phyloP scores from a whole-genome alignment of 2,797 vertebrate species.

The Scolopax bukidnonensis region DNA sequence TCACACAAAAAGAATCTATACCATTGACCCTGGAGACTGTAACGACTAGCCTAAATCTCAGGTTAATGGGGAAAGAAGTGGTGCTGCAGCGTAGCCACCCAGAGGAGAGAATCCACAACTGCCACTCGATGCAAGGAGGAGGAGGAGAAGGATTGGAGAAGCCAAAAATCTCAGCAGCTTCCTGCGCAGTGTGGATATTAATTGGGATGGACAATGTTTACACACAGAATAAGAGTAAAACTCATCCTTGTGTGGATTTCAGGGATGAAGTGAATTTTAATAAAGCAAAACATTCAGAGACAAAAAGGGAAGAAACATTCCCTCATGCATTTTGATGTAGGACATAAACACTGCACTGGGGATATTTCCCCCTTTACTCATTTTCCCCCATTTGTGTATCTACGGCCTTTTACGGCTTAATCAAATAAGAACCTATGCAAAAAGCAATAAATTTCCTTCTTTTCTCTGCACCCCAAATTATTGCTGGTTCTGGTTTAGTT shows the following conservation, averaged over 20 bases:
- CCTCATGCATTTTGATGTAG: neutral
- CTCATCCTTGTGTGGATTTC: neutral
- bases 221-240: neutral
- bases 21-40: neutral
- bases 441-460: neutral
- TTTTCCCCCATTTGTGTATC: neutral
- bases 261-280: neutral
- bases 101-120: slow-evolving; percentile 23
- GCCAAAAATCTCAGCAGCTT: neutral
- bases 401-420: neutral
- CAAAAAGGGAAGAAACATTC: neutral
- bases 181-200: rapidly evolving
- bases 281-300: neutral
- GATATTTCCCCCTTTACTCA: neutral
- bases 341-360: neutral
- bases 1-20: neutral
- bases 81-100: neutral
- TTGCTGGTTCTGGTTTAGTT: neutral
- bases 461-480: neutral
- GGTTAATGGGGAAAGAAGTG: neutral
- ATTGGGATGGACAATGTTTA: neutral
- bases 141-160: neutral
- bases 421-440: neutral
- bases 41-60: neutral
- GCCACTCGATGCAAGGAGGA: neutral